A percentile compares a stretch with the other conserved stretches of the same genome.
Conservation (phyloP, 1,140 invertebrate genomes). For the Theocolax elegans region DNA sequence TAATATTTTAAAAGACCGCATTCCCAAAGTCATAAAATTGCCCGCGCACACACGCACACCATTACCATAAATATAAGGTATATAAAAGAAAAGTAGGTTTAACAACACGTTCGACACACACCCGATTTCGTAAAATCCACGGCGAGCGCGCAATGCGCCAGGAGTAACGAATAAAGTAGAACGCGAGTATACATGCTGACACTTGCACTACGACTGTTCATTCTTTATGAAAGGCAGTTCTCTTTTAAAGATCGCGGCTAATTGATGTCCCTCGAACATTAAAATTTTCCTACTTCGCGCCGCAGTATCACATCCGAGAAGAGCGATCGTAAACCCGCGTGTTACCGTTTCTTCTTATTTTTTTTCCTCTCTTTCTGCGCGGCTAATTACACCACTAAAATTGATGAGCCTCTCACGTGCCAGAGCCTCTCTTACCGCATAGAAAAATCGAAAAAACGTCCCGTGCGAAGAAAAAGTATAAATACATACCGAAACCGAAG, state of each 20-base stretch:
- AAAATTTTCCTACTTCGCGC: slow-evolving; percentile 30
- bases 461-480: too few relatives aligned
- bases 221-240: slow-evolving; percentile 36
- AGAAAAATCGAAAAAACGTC: too few relatives aligned
- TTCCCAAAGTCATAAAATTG: too few relatives aligned
- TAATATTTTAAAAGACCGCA: too few relatives aligned
- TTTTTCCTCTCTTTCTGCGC: slow-evolving; percentile 10
- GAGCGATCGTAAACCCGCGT: slow-evolving; percentile 24
- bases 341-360: too few relatives aligned
- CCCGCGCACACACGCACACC: too few relatives aligned
- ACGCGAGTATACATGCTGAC: slow-evolving; percentile 32
- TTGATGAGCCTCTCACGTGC: slow-evolving; percentile 12
- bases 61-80: too few relatives aligned
- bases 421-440: too few relatives aligned
- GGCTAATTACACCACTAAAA: slow-evolving; percentile 18
- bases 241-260: slow-evolving; percentile 46
- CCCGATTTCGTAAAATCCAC: slow-evolving; percentile 10
- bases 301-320: slow-evolving; percentile 7
- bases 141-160: slow-evolving; percentile 9
- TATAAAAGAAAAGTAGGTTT: too few relatives aligned
- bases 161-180: slow-evolving; percentile 16
- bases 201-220: slow-evolving; percentile 24
- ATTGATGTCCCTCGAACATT: slow-evolving; percentile 37
- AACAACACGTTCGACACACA: slow-evolving; percentile 2
- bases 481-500: too few relatives aligned